phyloP scores from a whole-genome alignment of 2,888 invertebrate species.

The Sphecodes monilicornis region DNA sequence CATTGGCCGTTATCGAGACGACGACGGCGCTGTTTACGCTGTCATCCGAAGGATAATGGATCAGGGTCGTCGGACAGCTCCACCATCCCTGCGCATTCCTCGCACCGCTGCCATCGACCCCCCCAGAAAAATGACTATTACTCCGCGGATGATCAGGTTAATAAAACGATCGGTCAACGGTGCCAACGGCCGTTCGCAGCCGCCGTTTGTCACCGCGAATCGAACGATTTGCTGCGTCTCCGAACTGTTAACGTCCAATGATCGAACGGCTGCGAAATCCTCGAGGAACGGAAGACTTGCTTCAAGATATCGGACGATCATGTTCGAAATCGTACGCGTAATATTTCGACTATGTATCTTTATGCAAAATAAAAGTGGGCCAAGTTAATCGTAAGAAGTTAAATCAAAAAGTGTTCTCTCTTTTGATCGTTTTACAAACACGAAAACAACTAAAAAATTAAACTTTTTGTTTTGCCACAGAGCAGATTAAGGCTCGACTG shows the following conservation, averaged over 20 bases:
- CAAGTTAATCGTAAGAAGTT: no score
- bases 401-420: no score
- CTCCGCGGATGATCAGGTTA: conserved; percentile 73
- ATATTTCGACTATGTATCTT: no score
- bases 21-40: conserved; percentile 77
- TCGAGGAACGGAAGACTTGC: background rate
- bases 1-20: conserved; percentile 79
- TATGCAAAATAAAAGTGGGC: no score
- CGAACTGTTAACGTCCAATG: conserved; percentile 19
- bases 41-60: conserved; percentile 81
- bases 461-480: no score
- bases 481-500: no score
- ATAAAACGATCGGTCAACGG: conserved; percentile 80
- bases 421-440: no score
- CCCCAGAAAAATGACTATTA: conserved; percentile 70
- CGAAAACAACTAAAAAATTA: no score
- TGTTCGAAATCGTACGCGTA: background rate
- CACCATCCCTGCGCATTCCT: conserved; percentile 27
- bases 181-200: conserved; percentile 50
- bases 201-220: conserved; percentile 43
- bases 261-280: conserved; percentile 22
- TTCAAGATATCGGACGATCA: background rate
- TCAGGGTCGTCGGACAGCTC: conserved; percentile 72
- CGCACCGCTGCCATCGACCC: conserved; percentile 15
- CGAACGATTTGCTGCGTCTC: conserved; percentile 42